These are phyloP conservation scores for Petrophora chlorosata DNA, from an alignment of 2,888 invertebrate genomes.

Conservation along the genomic window DNA sequence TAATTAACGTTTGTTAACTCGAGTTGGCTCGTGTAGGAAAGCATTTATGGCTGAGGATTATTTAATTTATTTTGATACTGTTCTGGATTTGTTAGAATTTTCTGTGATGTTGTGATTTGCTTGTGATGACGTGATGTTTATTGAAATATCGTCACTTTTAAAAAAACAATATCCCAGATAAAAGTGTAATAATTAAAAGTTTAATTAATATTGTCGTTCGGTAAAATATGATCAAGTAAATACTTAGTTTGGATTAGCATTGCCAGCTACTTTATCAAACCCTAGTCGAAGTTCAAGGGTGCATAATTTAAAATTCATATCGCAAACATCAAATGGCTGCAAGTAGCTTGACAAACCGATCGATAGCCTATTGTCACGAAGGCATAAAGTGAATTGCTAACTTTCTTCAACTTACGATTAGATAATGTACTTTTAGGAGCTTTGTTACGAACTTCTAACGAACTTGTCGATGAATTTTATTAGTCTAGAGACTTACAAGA, in stretches of 20 bases:
- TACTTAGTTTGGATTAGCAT: background rate
- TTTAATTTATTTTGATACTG: slow-evolving; percentile 1
- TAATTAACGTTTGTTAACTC: slow-evolving; percentile 26
- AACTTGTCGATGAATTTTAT: no score
- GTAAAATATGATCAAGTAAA: no score
- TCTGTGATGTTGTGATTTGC: no score
- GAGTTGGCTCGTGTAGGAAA: background rate
- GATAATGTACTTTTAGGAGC: background rate
- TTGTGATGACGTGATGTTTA: no score
- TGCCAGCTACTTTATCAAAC: slow-evolving; percentile 3
- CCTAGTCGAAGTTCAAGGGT: slow-evolving; percentile 39
- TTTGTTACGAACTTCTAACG: background rate
- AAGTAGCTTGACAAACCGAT: slow-evolving; percentile 32
- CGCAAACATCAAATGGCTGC: slow-evolving; percentile 26
- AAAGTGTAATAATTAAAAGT: no score
- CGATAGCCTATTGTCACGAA: slow-evolving; percentile 39
- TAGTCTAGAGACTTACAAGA: no score
- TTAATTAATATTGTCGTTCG: no score
- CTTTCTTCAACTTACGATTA: slow-evolving; percentile 26
- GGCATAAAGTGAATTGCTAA: slow-evolving; percentile 35
- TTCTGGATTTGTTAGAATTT: background rate
- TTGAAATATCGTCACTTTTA: no score
- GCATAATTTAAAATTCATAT: slow-evolving; percentile 34
- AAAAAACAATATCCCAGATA: no score
- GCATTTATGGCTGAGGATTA: slow-evolving; percentile 1